Percentiles rank a stretch among this genome's conserved stretches.
Conservation (phyloP, 35 echinoderm and acorn worm genomes). For the Diadema setosum region DNA sequence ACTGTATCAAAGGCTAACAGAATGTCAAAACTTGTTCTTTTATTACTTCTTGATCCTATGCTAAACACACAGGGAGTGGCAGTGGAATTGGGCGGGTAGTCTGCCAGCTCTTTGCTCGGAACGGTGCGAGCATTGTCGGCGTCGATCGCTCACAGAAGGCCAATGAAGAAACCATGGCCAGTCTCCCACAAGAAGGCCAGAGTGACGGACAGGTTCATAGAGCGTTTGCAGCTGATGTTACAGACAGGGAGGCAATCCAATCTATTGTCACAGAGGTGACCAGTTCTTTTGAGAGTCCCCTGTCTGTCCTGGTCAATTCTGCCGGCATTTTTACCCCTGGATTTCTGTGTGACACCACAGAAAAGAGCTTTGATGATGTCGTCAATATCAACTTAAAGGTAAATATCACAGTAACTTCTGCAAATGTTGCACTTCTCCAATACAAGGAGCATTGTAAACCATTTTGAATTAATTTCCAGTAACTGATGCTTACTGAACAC, state of each 20-base stretch:
- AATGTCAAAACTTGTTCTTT: no score
- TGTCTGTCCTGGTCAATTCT: slow-evolving; percentile 30
- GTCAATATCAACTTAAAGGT: slow-evolving; percentile 57
- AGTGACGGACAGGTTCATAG: not conserved
- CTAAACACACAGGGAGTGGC: slow-evolving; percentile 61
- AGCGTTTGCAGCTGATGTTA: slow-evolving; percentile 9
- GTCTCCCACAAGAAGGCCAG: not conserved
- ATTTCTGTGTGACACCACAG: slow-evolving; percentile 32
- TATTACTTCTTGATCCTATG: no score
- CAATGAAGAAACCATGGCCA: not conserved
- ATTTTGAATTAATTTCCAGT: no score
- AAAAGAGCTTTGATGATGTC: slow-evolving; percentile 53
- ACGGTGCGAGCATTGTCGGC: slow-evolving; percentile 37
- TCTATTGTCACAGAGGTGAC: not conserved
- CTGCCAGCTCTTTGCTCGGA: slow-evolving; percentile 41
- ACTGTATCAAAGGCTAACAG: no score
- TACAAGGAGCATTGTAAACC: no score
- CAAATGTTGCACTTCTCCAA: no score
- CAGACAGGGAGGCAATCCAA: not conserved
- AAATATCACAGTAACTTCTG: no score
- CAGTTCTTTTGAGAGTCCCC: not conserved
- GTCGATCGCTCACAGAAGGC: slow-evolving; percentile 1
- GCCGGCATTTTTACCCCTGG: slow-evolving; percentile 34
- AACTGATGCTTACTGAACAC: no score
- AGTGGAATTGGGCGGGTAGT: slow-evolving; percentile 53